phyloP scores from a whole-genome alignment of 2,888 invertebrate genomes.

The Eupithecia insigniata region DNA sequence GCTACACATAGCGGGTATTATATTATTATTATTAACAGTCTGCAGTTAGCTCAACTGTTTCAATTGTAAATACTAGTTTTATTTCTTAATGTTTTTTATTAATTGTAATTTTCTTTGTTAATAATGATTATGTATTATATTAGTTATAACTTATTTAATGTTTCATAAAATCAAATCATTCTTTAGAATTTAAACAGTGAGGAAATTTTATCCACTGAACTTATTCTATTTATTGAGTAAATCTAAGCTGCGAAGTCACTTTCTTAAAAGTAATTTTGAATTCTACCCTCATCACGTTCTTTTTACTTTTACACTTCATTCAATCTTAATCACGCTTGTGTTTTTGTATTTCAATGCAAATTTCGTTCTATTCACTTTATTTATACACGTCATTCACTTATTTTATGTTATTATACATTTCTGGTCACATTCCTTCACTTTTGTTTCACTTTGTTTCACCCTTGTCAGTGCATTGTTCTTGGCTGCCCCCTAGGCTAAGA shows the following conservation, averaged over 20 bases:
- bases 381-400: background rate
- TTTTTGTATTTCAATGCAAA: background rate
- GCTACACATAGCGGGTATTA: too few species aligned
- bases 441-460: background rate
- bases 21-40: too few species aligned
- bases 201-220: background rate
- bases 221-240: background rate
- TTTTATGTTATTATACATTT: too few species aligned
- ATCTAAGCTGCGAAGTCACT: background rate
- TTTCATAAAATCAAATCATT: background rate
- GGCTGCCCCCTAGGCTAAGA: constrained; percentile 6
- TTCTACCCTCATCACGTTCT: background rate
- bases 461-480: background rate
- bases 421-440: background rate
- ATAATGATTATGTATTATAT: background rate
- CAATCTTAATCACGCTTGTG: background rate
- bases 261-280: background rate
- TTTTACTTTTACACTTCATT: background rate
- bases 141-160: background rate
- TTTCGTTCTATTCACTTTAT: background rate
- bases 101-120: background rate
- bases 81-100: background rate
- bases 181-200: background rate
- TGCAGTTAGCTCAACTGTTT: constrained; percentile 2
- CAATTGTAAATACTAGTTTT: background rate